Conservation (phyloP, 2,113 vertebrate species). For the Brachionichthys hirsutus region DNA sequence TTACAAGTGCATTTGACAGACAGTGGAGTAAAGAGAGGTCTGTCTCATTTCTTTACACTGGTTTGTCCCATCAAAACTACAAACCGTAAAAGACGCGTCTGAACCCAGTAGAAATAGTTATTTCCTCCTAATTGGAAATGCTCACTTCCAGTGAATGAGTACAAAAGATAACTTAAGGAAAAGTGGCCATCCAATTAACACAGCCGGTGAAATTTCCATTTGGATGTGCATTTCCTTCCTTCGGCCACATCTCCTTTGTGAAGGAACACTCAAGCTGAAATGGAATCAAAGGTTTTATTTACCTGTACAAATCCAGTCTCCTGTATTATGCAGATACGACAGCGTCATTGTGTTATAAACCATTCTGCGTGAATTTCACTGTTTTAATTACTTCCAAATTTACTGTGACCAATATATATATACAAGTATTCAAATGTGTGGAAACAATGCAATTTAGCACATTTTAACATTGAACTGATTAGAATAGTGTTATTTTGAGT, state of each 20-base stretch:
- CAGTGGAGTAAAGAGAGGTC: slow-evolving; percentile 37
- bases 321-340: slow-evolving; percentile 78
- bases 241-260: slow-evolving; percentile 74
- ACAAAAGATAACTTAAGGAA: slow-evolving; percentile 74
- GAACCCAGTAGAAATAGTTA: slow-evolving; percentile 56
- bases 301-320: slow-evolving; percentile 71
- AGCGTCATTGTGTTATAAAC: slow-evolving; percentile 65
- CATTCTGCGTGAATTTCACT: slow-evolving; percentile 50
- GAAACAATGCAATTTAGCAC: slow-evolving; percentile 53
- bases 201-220: slow-evolving; percentile 70
- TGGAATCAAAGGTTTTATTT: slow-evolving; percentile 80
- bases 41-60: slow-evolving; percentile 60
- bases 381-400: slow-evolving; percentile 81
- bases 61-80: slow-evolving; percentile 46
- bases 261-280: slow-evolving; percentile 74
- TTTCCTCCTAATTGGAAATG: slow-evolving; percentile 73
- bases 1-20: slow-evolving; percentile 28
- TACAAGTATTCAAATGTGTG: slow-evolving; percentile 52
- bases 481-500: slow-evolving; percentile 20
- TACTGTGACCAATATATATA: slow-evolving; percentile 70
- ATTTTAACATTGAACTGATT: slow-evolving; percentile 36
- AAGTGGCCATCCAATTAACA: slow-evolving; percentile 82
- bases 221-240: slow-evolving; percentile 67
- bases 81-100: slow-evolving; percentile 59
- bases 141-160: slow-evolving; percentile 67